phyloP scores from a whole-genome alignment of 2,113 vertebrate genomes.

The Colossoma macropomum region DNA sequence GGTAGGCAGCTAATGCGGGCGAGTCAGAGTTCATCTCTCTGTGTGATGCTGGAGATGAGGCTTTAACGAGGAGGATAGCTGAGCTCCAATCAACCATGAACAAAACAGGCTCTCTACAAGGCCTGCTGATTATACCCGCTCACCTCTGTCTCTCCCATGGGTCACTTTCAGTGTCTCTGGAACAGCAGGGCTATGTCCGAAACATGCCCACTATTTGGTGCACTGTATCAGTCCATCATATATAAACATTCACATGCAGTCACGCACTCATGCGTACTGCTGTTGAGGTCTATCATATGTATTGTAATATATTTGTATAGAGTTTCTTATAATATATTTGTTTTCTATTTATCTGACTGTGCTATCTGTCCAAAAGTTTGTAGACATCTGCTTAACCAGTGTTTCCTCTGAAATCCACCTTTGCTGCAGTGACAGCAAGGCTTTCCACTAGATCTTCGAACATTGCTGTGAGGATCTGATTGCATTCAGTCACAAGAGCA shows the following conservation, averaged over 20 bases:
- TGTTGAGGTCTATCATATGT: too few species aligned
- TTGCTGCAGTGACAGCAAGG: too few species aligned
- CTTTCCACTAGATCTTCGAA: too few species aligned
- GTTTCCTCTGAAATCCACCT: too few species aligned
- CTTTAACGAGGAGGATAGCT: constrained; percentile 63
- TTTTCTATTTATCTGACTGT: too few species aligned
- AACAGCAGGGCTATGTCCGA: not conserved
- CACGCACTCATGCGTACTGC: too few species aligned
- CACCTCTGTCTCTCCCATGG: constrained; percentile 12
- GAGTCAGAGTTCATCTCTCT: constrained; percentile 57
- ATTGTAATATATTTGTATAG: too few species aligned
- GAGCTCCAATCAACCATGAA: constrained; percentile 66
- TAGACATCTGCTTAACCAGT: too few species aligned
- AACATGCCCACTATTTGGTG: not conserved
- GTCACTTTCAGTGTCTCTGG: not conserved
- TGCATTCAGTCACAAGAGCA: too few species aligned
- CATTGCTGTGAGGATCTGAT: too few species aligned
- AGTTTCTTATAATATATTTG: too few species aligned
- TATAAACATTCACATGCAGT: not conserved
- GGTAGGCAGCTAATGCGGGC: constrained; percentile 62
- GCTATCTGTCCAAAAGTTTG: too few species aligned
- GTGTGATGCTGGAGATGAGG: constrained; percentile 61
- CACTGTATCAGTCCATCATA: not conserved
- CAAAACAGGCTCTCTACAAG: constrained; percentile 58
- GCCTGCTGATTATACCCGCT: constrained; percentile 52